Percentiles rank a stretch among this genome's conserved stretches.
These are phyloP conservation scores for Thunnus albacares DNA, from an alignment of 2,797 vertebrate genomes.

Conservation along the genomic window DNA sequence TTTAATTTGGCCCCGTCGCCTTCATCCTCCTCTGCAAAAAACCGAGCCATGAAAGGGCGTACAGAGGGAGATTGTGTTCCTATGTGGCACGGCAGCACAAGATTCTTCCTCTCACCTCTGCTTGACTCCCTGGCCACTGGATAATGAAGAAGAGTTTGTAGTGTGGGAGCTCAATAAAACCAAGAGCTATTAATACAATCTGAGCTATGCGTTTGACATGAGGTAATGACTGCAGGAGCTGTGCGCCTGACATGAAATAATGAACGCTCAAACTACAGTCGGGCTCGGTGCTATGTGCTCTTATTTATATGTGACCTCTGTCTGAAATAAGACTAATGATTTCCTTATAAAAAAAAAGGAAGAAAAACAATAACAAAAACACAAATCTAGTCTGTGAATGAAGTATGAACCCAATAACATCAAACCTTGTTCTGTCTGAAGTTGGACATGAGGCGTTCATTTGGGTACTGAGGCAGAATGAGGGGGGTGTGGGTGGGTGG, in stretches of 20 bases:
- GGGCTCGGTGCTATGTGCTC: slow-evolving; percentile 1
- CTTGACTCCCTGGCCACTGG: slow-evolving; percentile 52
- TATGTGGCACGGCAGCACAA: slow-evolving; percentile 27
- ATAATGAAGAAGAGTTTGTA: slow-evolving; percentile 62
- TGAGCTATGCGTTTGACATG: slow-evolving; percentile 78
- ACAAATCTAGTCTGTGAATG: slow-evolving; percentile 4
- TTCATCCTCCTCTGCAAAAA: background rate
- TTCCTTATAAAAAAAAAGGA: slow-evolving; percentile 15
- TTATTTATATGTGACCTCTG: slow-evolving; percentile 54
- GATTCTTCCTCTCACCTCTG: slow-evolving; percentile 60
- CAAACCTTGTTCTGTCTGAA: slow-evolving; percentile 28
- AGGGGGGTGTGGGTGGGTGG: slow-evolving; percentile 4
- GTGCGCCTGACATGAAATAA: slow-evolving; percentile 69
- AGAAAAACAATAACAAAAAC: slow-evolving; percentile 17
- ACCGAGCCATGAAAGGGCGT: slow-evolving; percentile 3
- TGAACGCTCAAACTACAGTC: slow-evolving; percentile 53
- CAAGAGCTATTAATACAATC: slow-evolving; percentile 81
- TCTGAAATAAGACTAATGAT: slow-evolving; percentile 55
- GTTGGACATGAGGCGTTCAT: background rate
- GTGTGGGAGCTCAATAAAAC: slow-evolving; percentile 59
- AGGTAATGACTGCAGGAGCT: slow-evolving; percentile 71
- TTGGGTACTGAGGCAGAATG: slow-evolving; percentile 28
- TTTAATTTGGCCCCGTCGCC: slow-evolving; percentile 11
- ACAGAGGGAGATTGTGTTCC: slow-evolving; percentile 8
- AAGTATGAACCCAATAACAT: slow-evolving; percentile 31